Conservation (phyloP, 2,113 vertebrate species). For the Rhinoderma darwinii region DNA sequence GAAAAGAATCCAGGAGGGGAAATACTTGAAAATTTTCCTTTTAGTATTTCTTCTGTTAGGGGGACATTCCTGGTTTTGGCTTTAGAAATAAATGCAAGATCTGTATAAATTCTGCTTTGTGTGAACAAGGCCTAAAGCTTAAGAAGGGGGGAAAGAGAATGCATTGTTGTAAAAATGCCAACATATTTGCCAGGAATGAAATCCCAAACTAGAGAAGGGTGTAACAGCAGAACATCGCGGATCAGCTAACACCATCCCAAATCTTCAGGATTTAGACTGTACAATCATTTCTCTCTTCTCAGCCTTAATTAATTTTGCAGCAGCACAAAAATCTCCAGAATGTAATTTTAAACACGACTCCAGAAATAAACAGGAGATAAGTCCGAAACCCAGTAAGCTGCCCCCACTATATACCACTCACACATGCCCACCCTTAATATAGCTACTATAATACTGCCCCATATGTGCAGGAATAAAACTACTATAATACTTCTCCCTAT, state of each 20-base stretch:
- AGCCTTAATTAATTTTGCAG: neutral
- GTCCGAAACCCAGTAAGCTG: neutral
- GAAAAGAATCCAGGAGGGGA: too few relatives aligned
- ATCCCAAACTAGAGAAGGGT: neutral
- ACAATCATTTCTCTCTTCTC: neutral
- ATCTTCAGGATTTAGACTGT: neutral
- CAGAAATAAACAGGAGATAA: neutral
- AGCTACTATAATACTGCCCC: neutral
- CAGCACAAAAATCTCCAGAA: slow-evolving; percentile 8
- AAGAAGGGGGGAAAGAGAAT: neutral
- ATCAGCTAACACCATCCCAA: slow-evolving; percentile 28
- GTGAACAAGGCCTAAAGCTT: too few relatives aligned
- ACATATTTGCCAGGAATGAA: slow-evolving; percentile 13
- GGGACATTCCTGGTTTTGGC: too few relatives aligned
- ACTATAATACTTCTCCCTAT: neutral
- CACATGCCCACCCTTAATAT: neutral
- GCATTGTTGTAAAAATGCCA: neutral
- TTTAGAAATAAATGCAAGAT: too few relatives aligned
- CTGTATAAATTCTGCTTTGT: too few relatives aligned
- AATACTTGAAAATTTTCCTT: too few relatives aligned
- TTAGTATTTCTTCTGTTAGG: too few relatives aligned
- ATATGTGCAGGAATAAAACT: too few relatives aligned
- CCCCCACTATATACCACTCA: neutral
- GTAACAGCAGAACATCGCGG: neutral
- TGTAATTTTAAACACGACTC: neutral